Percentiles rank a stretch among this genome's conserved stretches.
phyloP scores from a whole-genome alignment of 1,140 invertebrate genomes.

The Hesperophylax magnus region DNA sequence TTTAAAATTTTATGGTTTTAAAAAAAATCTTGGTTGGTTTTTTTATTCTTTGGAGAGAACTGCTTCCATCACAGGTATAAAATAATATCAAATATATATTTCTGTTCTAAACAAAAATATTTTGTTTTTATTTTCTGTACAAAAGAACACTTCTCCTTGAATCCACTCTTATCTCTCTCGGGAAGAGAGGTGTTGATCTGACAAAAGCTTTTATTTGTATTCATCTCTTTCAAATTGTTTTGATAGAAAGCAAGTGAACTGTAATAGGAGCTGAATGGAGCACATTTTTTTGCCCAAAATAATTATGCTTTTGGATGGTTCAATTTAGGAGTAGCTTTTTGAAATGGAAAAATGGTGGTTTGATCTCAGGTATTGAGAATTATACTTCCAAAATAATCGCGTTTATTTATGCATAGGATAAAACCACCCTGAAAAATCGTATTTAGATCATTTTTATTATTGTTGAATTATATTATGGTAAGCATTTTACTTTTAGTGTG shows the following conservation, averaged over 20 bases:
- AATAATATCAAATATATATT: background rate
- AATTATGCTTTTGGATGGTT: no score
- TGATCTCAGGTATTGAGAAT: no score
- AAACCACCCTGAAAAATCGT: no score
- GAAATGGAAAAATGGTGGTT: no score
- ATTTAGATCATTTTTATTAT: no score
- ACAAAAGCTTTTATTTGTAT: constrained; percentile 23
- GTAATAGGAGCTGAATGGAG: constrained; percentile 11
- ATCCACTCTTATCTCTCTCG: background rate
- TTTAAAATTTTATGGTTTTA: background rate
- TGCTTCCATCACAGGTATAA: background rate
- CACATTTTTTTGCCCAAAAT: background rate
- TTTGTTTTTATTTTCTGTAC: background rate
- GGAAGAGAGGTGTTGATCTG: constrained; percentile 11
- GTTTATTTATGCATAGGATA: no score
- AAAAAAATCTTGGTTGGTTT: background rate
- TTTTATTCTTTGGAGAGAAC: background rate
- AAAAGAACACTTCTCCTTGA: constrained; percentile 3
- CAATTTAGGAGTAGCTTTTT: no score
- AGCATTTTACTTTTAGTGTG: no score
- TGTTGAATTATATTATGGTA: no score
- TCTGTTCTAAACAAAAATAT: background rate
- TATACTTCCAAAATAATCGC: no score
- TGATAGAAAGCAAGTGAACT: constrained; percentile 22
- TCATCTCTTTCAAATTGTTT: constrained; percentile 26